phyloP scores from a whole-genome alignment of 2,113 vertebrate species.

The Mungos mungo region DNA sequence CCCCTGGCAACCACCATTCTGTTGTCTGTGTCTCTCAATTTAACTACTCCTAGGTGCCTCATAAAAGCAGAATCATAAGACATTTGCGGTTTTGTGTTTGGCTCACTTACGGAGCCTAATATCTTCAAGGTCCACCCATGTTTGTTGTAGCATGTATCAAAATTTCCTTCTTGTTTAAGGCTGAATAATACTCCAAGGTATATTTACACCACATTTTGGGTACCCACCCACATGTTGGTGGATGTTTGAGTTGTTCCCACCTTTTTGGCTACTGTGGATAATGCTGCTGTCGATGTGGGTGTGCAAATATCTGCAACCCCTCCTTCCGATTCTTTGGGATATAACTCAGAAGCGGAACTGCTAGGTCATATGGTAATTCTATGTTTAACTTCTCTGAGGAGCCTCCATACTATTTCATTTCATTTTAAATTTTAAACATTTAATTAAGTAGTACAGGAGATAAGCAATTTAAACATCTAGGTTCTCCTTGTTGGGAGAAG shows the following conservation, averaged over 20 bases:
- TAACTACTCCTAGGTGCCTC: neutral
- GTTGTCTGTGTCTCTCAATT: neutral
- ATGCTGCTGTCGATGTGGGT: neutral
- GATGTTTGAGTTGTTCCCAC: neutral
- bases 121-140: neutral
- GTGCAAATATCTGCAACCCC: neutral
- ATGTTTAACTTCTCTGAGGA: neutral
- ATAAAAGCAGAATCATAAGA: neutral
- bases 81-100: neutral
- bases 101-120: neutral
- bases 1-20: neutral
- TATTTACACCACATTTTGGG: neutral
- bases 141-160: no score
- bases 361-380: neutral
- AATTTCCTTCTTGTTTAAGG: neutral
- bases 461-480: neutral
- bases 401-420: neutral
- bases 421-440: neutral
- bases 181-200: neutral
- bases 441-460: neutral
- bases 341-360: neutral
- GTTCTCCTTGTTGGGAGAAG: neutral
- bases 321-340: neutral
- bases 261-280: neutral
- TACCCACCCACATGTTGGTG: no score